Conservation (phyloP, 2,888 invertebrate genomes). For the Eristalis pertinax region DNA sequence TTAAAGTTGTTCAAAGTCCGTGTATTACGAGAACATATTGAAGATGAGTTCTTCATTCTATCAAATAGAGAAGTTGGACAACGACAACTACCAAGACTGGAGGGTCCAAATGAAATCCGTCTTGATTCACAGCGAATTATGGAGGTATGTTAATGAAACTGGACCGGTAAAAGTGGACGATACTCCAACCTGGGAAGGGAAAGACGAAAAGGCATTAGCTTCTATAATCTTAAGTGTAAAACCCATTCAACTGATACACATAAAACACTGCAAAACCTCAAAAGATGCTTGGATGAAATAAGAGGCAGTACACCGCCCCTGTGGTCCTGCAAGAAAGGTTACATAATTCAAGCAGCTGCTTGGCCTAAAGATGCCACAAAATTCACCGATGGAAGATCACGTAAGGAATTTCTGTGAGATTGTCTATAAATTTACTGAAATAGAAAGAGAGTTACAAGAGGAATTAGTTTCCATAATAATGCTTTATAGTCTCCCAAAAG, state of each 20-base stretch:
- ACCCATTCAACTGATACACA: too few relatives aligned
- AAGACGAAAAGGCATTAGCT: too few relatives aligned
- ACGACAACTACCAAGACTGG: too few relatives aligned
- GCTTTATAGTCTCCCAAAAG: slow-evolving; percentile 23
- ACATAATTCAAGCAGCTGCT: slow-evolving; percentile 41
- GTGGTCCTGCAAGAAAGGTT: slow-evolving; percentile 56
- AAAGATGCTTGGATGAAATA: slow-evolving; percentile 51
- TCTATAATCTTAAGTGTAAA: too few relatives aligned
- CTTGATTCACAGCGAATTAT: too few relatives aligned
- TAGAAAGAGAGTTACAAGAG: slow-evolving; percentile 25
- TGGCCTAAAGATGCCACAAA: slow-evolving; percentile 13
- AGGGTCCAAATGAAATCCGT: too few relatives aligned
- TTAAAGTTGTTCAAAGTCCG: too few relatives aligned
- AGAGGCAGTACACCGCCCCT: slow-evolving; percentile 48
- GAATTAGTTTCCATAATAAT: slow-evolving; percentile 11
- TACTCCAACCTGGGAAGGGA: slow-evolving; percentile 3
- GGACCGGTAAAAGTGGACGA: too few relatives aligned
- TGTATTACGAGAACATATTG: too few relatives aligned
- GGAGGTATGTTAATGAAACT: too few relatives aligned
- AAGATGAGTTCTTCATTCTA: too few relatives aligned
- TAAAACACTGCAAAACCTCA: slow-evolving; percentile 66
- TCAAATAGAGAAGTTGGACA: too few relatives aligned
- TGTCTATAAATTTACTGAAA: slow-evolving; percentile 38
- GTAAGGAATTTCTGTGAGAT: slow-evolving; percentile 45
- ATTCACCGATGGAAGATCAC: slow-evolving; percentile 33